These are phyloP conservation scores for Orthosia gracilis DNA, from an alignment of 2,888 invertebrate species.

Conservation along the genomic window DNA sequence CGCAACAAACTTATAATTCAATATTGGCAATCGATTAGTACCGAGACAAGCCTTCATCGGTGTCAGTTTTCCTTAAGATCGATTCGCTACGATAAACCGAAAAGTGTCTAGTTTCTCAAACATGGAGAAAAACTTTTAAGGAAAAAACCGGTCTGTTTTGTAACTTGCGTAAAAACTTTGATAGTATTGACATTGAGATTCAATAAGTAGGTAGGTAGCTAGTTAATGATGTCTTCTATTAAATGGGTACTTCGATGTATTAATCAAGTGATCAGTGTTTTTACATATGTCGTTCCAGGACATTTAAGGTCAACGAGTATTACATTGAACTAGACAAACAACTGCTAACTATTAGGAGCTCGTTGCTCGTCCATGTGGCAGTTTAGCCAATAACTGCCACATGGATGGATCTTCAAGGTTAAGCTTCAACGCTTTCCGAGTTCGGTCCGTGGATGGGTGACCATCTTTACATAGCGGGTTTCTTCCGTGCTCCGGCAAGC, in stretches of 20 bases:
- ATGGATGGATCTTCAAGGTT: too few relatives aligned
- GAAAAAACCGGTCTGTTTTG: constrained; percentile 59
- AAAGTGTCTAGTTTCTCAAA: constrained; percentile 73
- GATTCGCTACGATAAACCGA: constrained; percentile 78
- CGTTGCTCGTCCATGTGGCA: too few relatives aligned
- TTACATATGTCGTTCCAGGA: constrained; percentile 25
- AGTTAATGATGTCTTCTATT: constrained; percentile 37
- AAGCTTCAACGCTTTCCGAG: too few relatives aligned
- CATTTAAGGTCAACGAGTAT: constrained; percentile 68
- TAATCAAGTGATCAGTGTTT: constrained; percentile 63
- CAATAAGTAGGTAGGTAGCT: constrained; percentile 33
- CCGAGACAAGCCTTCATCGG: constrained; percentile 70
- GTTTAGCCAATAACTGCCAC: too few relatives aligned
- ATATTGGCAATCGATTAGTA: constrained; percentile 81
- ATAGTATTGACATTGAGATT: constrained; percentile 59
- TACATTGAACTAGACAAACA: too few relatives aligned
- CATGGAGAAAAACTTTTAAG: constrained; percentile 66
- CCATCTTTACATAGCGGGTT: too few relatives aligned
- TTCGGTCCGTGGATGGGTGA: too few relatives aligned
- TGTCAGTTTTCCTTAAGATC: constrained; percentile 77
- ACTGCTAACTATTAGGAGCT: too few relatives aligned
- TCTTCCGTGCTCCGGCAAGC: too few relatives aligned
- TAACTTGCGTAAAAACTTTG: constrained; percentile 51
- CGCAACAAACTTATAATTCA: constrained; percentile 75
- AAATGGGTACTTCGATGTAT: constrained; percentile 21